Evolutionary conservation across 2,113 vertebrate species (phyloP), one percentile per base, ranked within the genome.

Genomic region (Phaetusa simplex): DNA sequence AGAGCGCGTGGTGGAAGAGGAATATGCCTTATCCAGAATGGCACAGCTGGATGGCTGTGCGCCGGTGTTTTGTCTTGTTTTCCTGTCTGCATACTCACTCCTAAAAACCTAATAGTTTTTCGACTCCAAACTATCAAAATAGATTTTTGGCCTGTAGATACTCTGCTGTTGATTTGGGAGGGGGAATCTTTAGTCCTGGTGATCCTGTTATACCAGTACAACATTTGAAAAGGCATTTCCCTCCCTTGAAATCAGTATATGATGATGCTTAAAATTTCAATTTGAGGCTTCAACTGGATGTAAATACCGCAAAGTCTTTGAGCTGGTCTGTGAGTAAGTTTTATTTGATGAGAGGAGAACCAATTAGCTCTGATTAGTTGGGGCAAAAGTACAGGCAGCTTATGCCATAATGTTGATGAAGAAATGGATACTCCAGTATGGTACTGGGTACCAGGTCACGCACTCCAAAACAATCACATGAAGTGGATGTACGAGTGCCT

Each of bases 1-100:
- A 18, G 55, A 52, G 69, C 8, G 0, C 5, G 0, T 14, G 58
- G 3, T n/a, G 40, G 32, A 45, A 24, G 55, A 59, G 22, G 73
- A 36, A 10, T 24, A 1, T 42, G 38, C 53, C 58, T 65, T 11
- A 6, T 6, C 55, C 73, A 36, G 58, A 14, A 12, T 72, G 78
- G 88, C 85, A 64, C 92, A 83, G 96, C 89, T 93, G 94, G 64
- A 2, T 82, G 83, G 67, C 72, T 62, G n/a, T 8, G 23, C 90
- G 76, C 5, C 77, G 91, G 38, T 10, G 49, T 9, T n/a, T 24
- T 45, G 27, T 21, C 71, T 23, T 47, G 34, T 56, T 82, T 59
- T 58, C 36, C 24, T 66, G 23, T 43, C 77, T 88, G 36, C 17
- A 4, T 27, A 5, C 55, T 38, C 49, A 9, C 21, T 34, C 55